Evolutionary conservation across 2,113 vertebrate species (phyloP).

Genomic region (Alligator sinensis): DNA sequence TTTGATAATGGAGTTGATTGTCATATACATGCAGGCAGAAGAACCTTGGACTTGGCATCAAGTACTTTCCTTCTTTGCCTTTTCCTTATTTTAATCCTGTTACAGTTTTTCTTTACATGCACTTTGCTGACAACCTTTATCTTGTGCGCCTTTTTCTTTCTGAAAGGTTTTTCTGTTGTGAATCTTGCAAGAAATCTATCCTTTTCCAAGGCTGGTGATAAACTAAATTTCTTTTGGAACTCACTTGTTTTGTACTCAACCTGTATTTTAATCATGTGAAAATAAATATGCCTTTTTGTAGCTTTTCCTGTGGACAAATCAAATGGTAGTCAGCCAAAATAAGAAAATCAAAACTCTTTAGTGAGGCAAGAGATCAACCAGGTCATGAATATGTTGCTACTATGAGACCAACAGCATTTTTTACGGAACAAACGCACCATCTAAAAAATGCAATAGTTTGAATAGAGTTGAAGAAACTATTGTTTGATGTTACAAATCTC

Average conservation of each 20-base stretch:
- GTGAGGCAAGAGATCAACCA: not conserved
- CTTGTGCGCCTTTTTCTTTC: not conserved
- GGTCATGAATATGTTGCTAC: not conserved
- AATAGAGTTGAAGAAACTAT: slow-evolving; percentile 15
- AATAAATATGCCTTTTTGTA: not conserved
- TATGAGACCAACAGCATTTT: not conserved
- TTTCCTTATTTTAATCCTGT: not conserved
- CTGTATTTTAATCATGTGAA: slow-evolving; percentile 42
- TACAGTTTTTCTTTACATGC: not conserved
- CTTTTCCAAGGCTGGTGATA: slow-evolving; percentile 14
- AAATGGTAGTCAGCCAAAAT: not conserved
- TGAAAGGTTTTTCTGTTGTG: not conserved
- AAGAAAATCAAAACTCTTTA: not conserved
- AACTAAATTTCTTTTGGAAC: not conserved
- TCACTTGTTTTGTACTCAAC: slow-evolving; percentile 25
- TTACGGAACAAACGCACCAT: slow-evolving; percentile 20
- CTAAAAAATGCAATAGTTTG: slow-evolving; percentile 29
- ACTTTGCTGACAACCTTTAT: not conserved
- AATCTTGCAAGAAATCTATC: slow-evolving; percentile 24
- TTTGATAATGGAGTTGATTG: not conserved
- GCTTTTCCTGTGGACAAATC: slow-evolving; percentile 1
- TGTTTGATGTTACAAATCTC: not conserved
- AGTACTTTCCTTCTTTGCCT: not conserved
- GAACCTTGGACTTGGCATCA: not conserved
- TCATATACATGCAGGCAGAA: rapidly evolving